Conservation (phyloP, 2,113 vertebrate genomes). For the Urocynchramus pylzowi region DNA sequence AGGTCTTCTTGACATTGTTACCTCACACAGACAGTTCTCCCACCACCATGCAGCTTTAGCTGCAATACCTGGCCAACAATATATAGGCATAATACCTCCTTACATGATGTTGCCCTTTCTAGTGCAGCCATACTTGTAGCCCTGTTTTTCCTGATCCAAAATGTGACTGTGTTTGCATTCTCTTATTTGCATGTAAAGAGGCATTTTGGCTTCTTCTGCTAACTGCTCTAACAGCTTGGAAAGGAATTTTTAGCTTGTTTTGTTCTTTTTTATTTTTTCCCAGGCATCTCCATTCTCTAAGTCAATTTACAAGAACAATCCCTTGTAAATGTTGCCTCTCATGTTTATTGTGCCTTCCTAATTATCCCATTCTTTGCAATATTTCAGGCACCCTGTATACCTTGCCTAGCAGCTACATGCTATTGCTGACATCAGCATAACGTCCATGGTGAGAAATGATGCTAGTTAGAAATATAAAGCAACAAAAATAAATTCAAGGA, state of each 20-base stretch:
- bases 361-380: background rate
- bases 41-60: background rate
- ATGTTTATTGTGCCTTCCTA: background rate
- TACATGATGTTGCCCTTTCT: rapidly evolving
- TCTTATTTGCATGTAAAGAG: background rate
- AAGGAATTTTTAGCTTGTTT: background rate
- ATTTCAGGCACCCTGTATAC: background rate
- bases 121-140: background rate
- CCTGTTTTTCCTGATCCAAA: background rate
- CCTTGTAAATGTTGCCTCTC: background rate
- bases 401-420: background rate
- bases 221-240: background rate
- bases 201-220: background rate
- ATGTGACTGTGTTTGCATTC: background rate
- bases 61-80: background rate
- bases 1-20: background rate
- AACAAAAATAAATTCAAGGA: constrained; percentile 44
- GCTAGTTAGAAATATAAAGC: constrained; percentile 14
- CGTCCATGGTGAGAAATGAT: background rate
- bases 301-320: background rate
- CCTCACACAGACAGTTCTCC: background rate
- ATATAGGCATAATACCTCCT: rapidly evolving
- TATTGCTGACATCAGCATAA: constrained; percentile 10
- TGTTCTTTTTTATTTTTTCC: background rate
- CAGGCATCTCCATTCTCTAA: background rate